phyloP scores from a whole-genome alignment of 1,140 invertebrate genomes.

The Drosophila chauvacae region DNA sequence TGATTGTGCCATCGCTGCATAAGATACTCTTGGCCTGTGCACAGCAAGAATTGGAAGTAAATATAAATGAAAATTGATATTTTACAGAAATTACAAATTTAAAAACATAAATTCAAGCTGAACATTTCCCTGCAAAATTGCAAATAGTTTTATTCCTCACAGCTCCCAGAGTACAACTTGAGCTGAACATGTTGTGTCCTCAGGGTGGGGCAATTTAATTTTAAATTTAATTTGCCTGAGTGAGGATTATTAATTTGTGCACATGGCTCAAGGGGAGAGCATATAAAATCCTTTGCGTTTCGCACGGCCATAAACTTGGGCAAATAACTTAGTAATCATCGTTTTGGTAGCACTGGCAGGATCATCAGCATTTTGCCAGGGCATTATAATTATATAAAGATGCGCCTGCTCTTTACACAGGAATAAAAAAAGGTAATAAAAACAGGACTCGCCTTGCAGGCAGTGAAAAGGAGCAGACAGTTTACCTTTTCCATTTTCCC shows the following conservation, averaged over 20 bases:
- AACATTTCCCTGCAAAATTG: background rate
- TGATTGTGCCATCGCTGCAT: slow-evolving; percentile 54
- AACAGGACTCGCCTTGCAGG: slow-evolving; percentile 12
- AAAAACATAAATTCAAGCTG: background rate
- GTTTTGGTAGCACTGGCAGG: slow-evolving; percentile 42
- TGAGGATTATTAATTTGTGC: slow-evolving; percentile 75
- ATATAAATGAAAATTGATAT: background rate
- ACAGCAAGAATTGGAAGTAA: background rate
- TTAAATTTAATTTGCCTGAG: slow-evolving; percentile 69
- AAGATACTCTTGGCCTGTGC: background rate
- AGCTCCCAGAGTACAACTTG: background rate
- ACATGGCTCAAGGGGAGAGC: slow-evolving; percentile 64
- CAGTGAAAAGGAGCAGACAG: slow-evolving; percentile 28
- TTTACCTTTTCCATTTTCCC: slow-evolving; percentile 57
- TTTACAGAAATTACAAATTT: background rate
- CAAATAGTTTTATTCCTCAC: slow-evolving; percentile 5
- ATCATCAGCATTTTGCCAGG: slow-evolving; percentile 64
- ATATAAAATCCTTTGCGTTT: slow-evolving; percentile 65
- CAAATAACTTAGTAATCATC: slow-evolving; percentile 67
- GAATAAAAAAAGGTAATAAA: slow-evolving; percentile 73
- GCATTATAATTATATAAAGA: slow-evolving; percentile 78
- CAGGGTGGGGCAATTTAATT: slow-evolving; percentile 26
- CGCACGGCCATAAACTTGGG: slow-evolving; percentile 67
- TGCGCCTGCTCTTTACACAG: slow-evolving; percentile 60
- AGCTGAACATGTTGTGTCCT: background rate